Evolutionary conservation across 1,140 invertebrate genomes (phyloP).

Genomic region (Theocolax elegans): DNA sequence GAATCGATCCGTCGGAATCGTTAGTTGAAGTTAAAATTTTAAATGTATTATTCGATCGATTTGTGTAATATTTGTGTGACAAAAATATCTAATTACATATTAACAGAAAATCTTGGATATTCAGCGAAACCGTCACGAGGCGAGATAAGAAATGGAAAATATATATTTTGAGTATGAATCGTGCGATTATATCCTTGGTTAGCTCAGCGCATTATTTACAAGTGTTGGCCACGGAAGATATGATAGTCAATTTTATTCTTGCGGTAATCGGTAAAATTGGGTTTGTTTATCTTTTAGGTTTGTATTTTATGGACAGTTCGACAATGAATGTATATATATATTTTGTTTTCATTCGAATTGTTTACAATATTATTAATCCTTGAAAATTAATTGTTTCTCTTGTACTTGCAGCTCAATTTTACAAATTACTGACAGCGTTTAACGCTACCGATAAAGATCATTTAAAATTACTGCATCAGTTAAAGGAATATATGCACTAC

Average conservation of each 20-base stretch:
- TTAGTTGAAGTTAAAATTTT: too few species aligned
- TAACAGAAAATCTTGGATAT: slow-evolving; percentile 57
- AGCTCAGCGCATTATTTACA: slow-evolving; percentile 54
- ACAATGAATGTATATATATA: neutral
- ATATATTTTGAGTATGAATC: slow-evolving; percentile 57
- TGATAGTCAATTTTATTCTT: slow-evolving; percentile 54
- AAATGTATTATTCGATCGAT: too few species aligned
- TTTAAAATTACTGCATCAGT: slow-evolving; percentile 50
- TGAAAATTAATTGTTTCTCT: neutral
- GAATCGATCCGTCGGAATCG: too few species aligned
- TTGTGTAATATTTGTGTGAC: too few species aligned
- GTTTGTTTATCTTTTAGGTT: slow-evolving; percentile 58
- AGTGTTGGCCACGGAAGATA: slow-evolving; percentile 54
- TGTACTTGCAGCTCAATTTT: slow-evolving; percentile 10
- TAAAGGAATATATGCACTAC: slow-evolving; percentile 56
- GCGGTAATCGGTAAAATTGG: slow-evolving; percentile 55
- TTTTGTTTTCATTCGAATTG: neutral
- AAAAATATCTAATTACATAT: neutral
- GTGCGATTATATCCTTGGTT: slow-evolving; percentile 53
- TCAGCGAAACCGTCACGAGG: slow-evolving; percentile 46
- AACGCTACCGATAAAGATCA: slow-evolving; percentile 48
- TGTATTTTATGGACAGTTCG: neutral
- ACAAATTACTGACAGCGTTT: slow-evolving; percentile 44
- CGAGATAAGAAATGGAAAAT: slow-evolving; percentile 37
- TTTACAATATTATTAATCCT: too few species aligned